Evolutionary conservation across 2,888 invertebrate species (phyloP).

Genomic region (Scotopteryx bipunctaria): DNA sequence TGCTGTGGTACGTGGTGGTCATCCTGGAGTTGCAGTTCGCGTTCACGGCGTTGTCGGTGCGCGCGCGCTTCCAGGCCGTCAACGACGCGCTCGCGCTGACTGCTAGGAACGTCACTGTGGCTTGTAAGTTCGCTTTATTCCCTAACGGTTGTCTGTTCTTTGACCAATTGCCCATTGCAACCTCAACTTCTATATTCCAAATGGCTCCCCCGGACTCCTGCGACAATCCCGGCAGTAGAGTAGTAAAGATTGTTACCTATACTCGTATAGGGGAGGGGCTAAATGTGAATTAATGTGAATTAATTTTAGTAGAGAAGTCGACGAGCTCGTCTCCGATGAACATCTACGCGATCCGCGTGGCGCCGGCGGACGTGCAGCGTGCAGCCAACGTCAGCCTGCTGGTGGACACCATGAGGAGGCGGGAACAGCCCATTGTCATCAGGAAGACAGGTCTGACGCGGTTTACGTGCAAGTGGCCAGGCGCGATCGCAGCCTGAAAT

Average conservation of each 20-base stretch:
- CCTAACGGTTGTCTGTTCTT: too few relatives aligned
- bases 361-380: conserved; percentile 45
- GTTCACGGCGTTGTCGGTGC: conserved; percentile 81
- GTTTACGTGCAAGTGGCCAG: too few relatives aligned
- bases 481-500: too few relatives aligned
- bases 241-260: too few relatives aligned
- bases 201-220: too few relatives aligned
- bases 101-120: conserved; percentile 60
- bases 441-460: conserved; percentile 55
- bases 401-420: conserved; percentile 53
- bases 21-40: conserved; percentile 84
- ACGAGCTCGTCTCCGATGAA: conserved; percentile 57
- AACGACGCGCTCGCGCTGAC: conserved; percentile 79
- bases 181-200: too few relatives aligned
- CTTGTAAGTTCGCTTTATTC: conserved; percentile 48
- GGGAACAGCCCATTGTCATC: conserved; percentile 59
- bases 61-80: conserved; percentile 79
- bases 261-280: too few relatives aligned
- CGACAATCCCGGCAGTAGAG: too few relatives aligned
- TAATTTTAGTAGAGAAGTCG: conserved; percentile 61
- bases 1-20: conserved; percentile 83
- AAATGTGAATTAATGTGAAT: background rate
- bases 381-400: conserved; percentile 62
- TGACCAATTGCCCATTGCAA: too few relatives aligned
- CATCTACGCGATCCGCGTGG: conserved; percentile 69